Base-by-base conservation (phyloP, 2,797 vertebrate species). In the Perodicticus potto region DNA sequence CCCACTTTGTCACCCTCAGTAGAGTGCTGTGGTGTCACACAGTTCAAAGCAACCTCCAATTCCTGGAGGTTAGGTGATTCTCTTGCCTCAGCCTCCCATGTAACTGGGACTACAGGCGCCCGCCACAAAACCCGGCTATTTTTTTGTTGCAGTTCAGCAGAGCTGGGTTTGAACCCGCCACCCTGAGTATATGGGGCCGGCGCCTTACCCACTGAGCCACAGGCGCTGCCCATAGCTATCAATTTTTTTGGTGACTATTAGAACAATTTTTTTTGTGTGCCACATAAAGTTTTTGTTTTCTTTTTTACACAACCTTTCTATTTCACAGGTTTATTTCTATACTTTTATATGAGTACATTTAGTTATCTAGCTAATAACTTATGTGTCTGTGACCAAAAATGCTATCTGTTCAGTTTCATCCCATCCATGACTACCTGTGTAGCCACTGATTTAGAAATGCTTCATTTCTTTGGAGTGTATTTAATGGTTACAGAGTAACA, bases 231-330 rank as follows among this genome's bases (percentile, higher is more conserved):
- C 40, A 96, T 69, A 43, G 37, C 45, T n/a, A 76, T 45, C n/a
- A 32, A 65, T 53, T 91, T 97, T 95, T 96, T 96, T 67, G 63
- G 78, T 65, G 76, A 91, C 25, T 20, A 82, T 73, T 29, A 91
- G 45, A 82, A 91, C 40, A 95, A 55, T 88, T 59, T 87, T 94
- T 94, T 5, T 67, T 55, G 14, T 94, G 27, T 53, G 40, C 16
- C 57, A 93, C 83, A 86, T 84, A 94, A 81, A 43, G 49, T 97
- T 96, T 59, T 88, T 10, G 9, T 22, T 63, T 81, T 90, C 80
- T 95, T n/a, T 96, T 37, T 89, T 37, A n/a, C 14, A 45, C 0
- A 83, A 45, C 16, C 1, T 2, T 1, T 84, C 32, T 45, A 10
- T 9, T 85, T 84, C 37, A 11, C 5, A 86, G 12, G 22, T 86